Conservation (phyloP, 2,113 vertebrate genomes). For the Tretioscincus oriximinensis region DNA sequence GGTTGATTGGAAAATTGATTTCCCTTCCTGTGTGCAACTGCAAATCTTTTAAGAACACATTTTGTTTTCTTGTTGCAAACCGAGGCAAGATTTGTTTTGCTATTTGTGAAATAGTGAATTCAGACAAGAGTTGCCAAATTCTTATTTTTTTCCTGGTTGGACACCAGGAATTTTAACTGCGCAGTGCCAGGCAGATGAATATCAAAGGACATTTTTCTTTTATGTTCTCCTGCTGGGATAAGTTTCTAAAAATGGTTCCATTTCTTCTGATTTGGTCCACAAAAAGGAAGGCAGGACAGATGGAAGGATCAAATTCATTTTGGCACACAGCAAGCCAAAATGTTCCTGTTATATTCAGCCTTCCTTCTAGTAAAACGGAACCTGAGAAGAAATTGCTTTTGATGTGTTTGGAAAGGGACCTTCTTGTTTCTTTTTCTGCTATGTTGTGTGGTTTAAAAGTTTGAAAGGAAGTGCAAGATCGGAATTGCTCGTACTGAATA, state of each 20-base stretch:
- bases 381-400: not conserved
- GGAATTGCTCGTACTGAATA: no score
- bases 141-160: not conserved
- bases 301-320: not conserved
- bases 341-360: no score
- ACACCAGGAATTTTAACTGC: not conserved
- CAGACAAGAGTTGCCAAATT: not conserved
- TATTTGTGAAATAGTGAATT: not conserved
- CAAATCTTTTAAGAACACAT: not conserved
- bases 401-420: no score
- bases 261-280: not conserved
- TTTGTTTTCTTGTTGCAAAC: slow-evolving; percentile 6
- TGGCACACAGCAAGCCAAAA: no score
- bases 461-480: no score
- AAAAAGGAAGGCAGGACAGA: not conserved
- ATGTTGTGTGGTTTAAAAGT: no score
- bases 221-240: not conserved
- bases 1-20: slow-evolving; percentile 7
- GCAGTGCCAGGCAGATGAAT: not conserved
- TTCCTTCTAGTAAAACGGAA: no score
- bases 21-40: not conserved
- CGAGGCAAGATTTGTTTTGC: not conserved
- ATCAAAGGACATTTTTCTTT: not conserved
- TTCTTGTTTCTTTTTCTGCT: no score
- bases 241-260: not conserved